Base-by-base conservation (phyloP, 2,797 vertebrate species). In the Garrulus glandarius region DNA sequence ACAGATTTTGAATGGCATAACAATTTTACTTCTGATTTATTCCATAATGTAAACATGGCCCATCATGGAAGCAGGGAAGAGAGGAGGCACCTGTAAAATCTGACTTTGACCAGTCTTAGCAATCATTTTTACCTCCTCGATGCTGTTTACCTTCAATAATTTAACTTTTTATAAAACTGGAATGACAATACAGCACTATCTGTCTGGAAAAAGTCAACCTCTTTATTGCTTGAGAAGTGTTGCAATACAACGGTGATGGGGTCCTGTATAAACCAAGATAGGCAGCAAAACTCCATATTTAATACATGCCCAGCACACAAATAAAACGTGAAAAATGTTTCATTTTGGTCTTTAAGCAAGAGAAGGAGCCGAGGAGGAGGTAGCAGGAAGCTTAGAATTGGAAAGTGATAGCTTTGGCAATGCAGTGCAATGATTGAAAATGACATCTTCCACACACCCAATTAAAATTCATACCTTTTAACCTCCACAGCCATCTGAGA, bases 391-490 rank as follows among this genome's bases (percentile, higher is more conserved):
- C 96, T 92, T 97, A 87, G 96, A 95, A 95, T 87, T 92, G 84
- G 79, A 87, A 95, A 96, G 92, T 57, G 84, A 91, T 95, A 96
- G 87, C 95, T 95, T 87, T 87, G 80, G 61, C 29, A 87, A 26
- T 37, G 81, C 50, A 67, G 41, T 39, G 87, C 94, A 67, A 53
- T 74, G 90, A 93, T 60, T 95, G 93, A 92, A 97, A 96, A 96
- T 95, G 91, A 96, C 36, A n/a, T 97, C 94, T 97, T 94, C 87
- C 80, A 34, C 37, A 30, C 36, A 89, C 44, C 89, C 96, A 95
- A 96, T 98, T 98, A 98, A 97, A 97, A 98, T 97, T 97, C 97
- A 97, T 94, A 96, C 95, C 95, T 97, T 97, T 98, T 98, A 98
- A 98, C 98, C 97, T 97, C 76, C 63, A 32, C 92, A 80, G 74